Evolutionary conservation across 30 jellyfish, hydroid and myxozoan genomes (phyloP).

Genomic region (Catostylus mosaicus): DNA sequence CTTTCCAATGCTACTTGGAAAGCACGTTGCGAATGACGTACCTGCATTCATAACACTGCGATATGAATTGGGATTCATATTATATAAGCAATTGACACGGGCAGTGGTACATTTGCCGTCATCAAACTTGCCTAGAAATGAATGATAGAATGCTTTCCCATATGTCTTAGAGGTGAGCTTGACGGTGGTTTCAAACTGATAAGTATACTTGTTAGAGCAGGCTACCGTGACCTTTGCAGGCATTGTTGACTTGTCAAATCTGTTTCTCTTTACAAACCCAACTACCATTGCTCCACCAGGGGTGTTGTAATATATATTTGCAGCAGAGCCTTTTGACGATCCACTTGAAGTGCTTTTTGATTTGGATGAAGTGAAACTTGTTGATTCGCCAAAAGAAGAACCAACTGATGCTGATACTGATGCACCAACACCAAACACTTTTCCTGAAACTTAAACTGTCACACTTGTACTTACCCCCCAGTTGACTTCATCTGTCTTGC

Average conservation of each 20-base stretch:
- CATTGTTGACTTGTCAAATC: background rate
- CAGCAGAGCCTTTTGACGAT: background rate
- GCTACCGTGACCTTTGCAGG: constrained; percentile 15
- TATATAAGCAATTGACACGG: no score
- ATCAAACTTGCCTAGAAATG: no score
- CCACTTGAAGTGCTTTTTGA: constrained; percentile 1
- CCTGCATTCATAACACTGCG: no score
- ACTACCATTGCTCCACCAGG: constrained; percentile 42
- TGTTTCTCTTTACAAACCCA: constrained; percentile 24
- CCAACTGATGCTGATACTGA: background rate
- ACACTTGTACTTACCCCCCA: background rate
- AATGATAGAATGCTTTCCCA: no score
- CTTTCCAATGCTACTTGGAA: no score
- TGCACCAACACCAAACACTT: background rate
- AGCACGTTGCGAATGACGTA: no score
- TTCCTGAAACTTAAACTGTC: background rate
- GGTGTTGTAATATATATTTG: background rate
- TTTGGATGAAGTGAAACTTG: constrained; percentile 1
- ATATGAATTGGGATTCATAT: no score
- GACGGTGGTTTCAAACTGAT: no score
- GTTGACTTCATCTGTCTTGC: no score
- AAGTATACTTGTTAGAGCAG: no score
- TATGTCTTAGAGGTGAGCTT: no score
- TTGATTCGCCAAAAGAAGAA: constrained; percentile 28
- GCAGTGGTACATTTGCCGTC: no score